Conservation (phyloP, 2,888 invertebrate species). For the Subacronicta megacephala region DNA sequence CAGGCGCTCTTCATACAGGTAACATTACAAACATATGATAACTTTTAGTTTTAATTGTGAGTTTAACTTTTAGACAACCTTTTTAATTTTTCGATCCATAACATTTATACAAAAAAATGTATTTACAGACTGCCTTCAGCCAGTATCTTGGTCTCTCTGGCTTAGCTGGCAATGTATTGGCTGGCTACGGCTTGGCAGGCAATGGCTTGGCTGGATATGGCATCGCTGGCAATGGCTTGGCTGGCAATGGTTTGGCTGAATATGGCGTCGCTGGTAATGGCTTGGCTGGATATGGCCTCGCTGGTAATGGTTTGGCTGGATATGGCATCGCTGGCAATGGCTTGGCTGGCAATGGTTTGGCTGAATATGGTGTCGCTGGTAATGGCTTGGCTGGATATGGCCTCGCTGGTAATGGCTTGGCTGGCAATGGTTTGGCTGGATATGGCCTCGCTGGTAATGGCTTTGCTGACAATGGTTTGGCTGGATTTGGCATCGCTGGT, state of each 20-base stretch:
- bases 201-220: not conserved
- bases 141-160: not conserved
- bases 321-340: conserved; percentile 3
- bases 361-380: conserved; percentile 6
- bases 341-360: not conserved
- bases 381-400: conserved; percentile 29
- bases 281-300: not conserved
- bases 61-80: too few species aligned
- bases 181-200: too few species aligned
- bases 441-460: not conserved
- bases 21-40: not conserved
- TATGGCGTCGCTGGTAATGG: not conserved
- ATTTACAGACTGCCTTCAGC: not conserved
- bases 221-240: not conserved
- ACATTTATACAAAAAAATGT: not conserved
- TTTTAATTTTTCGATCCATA: not conserved
- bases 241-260: not conserved
- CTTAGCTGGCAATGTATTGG: too few species aligned
- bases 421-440: not conserved
- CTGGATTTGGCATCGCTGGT: not conserved
- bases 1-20: conserved; percentile 1
- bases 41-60: too few species aligned
- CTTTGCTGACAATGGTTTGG: not conserved
- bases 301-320: not conserved
- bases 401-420: not conserved